These are phyloP conservation scores for Lycia hirtaria DNA, from an alignment of 2,888 invertebrate species.

Conservation along the genomic window DNA sequence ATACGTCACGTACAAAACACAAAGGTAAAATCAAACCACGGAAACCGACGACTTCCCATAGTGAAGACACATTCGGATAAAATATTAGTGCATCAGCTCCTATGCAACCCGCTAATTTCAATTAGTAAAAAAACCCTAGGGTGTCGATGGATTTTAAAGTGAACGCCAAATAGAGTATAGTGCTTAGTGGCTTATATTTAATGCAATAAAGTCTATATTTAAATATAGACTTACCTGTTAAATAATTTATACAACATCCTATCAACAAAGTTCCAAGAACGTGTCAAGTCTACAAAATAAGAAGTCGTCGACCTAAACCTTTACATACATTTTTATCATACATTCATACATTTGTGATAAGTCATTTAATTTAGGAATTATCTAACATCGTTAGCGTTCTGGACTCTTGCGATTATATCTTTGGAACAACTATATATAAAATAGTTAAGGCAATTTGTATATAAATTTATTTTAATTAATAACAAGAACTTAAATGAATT, in stretches of 20 bases:
- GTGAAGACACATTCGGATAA: background rate
- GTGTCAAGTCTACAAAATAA: background rate
- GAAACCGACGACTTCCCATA: constrained; percentile 12
- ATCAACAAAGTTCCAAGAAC: no score
- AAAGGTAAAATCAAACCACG: constrained; percentile 49
- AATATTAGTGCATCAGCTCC: background rate
- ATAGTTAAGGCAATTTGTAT: constrained; percentile 9
- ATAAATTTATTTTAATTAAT: constrained; percentile 1
- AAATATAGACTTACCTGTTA: no score
- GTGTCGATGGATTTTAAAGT: no score
- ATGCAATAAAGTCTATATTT: no score
- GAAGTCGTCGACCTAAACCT: constrained; percentile 28
- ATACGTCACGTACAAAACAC: constrained; percentile 44
- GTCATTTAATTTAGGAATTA: constrained; percentile 52
- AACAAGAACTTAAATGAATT: background rate
- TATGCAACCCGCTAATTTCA: no score
- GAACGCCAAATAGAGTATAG: no score
- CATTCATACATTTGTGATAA: constrained; percentile 45
- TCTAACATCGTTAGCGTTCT: constrained; percentile 43
- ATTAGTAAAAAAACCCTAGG: no score
- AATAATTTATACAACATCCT: no score
- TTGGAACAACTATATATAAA: constrained; percentile 23
- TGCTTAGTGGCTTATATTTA: no score
- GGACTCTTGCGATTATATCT: constrained; percentile 40
- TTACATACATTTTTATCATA: constrained; percentile 46